Evolutionary conservation across 1,140 invertebrate species (phyloP), one percentile per base, ranked within the genome.

Genomic region (Drosophila littoralis): DNA sequence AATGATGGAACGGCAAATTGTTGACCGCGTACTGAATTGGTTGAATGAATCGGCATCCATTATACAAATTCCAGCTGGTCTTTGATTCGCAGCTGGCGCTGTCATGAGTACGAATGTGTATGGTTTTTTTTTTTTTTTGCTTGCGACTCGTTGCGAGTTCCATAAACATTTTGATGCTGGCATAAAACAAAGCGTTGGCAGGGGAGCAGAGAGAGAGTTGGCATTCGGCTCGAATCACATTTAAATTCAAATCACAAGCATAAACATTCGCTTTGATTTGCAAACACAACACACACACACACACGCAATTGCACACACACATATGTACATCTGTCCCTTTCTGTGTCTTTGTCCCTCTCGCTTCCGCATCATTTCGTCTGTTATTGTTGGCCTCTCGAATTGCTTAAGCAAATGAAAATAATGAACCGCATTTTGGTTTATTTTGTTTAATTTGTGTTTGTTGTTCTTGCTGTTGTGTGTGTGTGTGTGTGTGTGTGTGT

Each of bases 191-290:
- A 48, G 40, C 57, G 42, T 17, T 13, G 46, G 12, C 33, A 17
- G 7, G 9, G 22, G 13, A 5, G 6, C 3, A 10, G 40, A 9
- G 32, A 6, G n/a, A n/a, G n/a, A n/a, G n/a, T n/a, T n/a, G n/a
- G n/a, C n/a, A n/a, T n/a, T n/a, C n/a, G n/a, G n/a, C n/a, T n/a
- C n/a, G n/a, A n/a, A n/a, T n/a, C n/a, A n/a, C 72, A 70, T 75
- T 75, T 75, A 78, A 79, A 77, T 68, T 65, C 59, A 61, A 76
- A 73, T 84, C 73, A 64, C 65, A 74, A 50, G 43, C 65, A 77
- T 32, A 60, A 60, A 51, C 46, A 66, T 65, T 63, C 57, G 45
- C 43, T 64, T 60, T 80, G 65, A 72, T 72, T 66, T 48, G 28
- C 51, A 45, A 35, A 66, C 28, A 60, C 15, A 12, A 48, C 40